These are phyloP conservation scores for Venturia canescens DNA, from an alignment of 1,140 invertebrate genomes.

Conservation along the genomic window DNA sequence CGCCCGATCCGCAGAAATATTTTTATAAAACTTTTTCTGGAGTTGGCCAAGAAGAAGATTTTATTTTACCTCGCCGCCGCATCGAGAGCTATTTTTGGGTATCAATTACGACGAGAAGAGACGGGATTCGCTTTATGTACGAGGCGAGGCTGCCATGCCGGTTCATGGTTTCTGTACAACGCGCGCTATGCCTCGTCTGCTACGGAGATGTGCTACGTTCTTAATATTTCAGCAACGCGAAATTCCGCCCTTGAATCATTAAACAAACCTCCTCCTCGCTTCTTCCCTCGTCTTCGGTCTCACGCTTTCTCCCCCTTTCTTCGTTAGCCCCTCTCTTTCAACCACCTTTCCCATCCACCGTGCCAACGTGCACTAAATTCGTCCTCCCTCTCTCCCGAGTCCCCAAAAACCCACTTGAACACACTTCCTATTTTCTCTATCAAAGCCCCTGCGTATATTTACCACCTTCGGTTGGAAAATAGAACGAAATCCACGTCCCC, in stretches of 20 bases:
- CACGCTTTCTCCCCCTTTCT: background rate
- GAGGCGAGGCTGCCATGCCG: background rate
- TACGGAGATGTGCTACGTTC: slow-evolving; percentile 63
- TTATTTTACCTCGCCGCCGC: background rate
- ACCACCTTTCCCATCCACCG: background rate
- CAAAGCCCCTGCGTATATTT: background rate
- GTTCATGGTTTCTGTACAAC: background rate
- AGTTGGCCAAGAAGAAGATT: background rate
- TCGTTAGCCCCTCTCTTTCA: slow-evolving; percentile 13
- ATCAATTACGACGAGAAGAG: background rate
- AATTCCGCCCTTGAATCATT: slow-evolving; percentile 73
- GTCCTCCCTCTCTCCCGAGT: slow-evolving; percentile 4
- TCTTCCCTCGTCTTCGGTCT: background rate
- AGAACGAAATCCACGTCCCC: no score
- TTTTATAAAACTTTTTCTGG: background rate
- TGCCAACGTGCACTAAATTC: slow-evolving; percentile 22
- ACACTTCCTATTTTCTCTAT: background rate
- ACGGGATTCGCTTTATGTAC: slow-evolving; percentile 1
- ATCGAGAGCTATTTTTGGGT: background rate
- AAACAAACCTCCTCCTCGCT: slow-evolving; percentile 51
- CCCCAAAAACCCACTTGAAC: background rate
- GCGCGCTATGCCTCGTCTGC: slow-evolving; percentile 11
- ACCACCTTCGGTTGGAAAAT: no score
- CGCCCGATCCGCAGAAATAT: background rate
- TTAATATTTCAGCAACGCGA: slow-evolving; percentile 75